Evolutionary conservation across 1,140 invertebrate genomes (phyloP).

Genomic region (Drosophila tristis): DNA sequence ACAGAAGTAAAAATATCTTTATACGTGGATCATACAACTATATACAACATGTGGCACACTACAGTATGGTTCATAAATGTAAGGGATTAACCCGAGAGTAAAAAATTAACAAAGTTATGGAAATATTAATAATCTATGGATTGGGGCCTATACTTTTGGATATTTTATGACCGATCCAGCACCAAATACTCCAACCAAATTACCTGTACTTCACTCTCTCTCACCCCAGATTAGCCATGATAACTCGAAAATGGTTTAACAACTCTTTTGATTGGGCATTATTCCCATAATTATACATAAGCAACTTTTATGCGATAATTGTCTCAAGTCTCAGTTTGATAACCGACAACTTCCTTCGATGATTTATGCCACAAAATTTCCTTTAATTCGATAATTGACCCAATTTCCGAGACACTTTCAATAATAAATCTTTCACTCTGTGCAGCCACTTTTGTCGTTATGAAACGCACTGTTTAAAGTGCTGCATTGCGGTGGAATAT

Average conservation of each 20-base stretch:
- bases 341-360: not conserved
- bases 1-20: conserved; percentile 40
- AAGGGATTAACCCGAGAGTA: not conserved
- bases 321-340: not conserved
- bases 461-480: conserved; percentile 30
- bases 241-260: conserved; percentile 7
- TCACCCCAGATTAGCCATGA: not conserved
- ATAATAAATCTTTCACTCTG: not conserved
- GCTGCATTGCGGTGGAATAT: conserved; percentile 13
- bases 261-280: too few relatives aligned
- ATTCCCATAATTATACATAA: not conserved
- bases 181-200: too few relatives aligned
- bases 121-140: too few relatives aligned
- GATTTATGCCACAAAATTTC: not conserved
- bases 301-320: conserved; percentile 4
- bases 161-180: not conserved
- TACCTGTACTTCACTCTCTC: too few relatives aligned
- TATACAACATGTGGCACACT: conserved; percentile 6
- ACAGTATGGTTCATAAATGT: conserved; percentile 5
- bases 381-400: conserved; percentile 20
- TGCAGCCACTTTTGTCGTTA: conserved; percentile 11
- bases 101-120: not conserved
- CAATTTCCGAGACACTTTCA: conserved; percentile 1
- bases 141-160: not conserved
- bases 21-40: conserved; percentile 44